Base-by-base conservation (phyloP, 2,888 invertebrate genomes). In the Zootermopsis nevadensis region DNA sequence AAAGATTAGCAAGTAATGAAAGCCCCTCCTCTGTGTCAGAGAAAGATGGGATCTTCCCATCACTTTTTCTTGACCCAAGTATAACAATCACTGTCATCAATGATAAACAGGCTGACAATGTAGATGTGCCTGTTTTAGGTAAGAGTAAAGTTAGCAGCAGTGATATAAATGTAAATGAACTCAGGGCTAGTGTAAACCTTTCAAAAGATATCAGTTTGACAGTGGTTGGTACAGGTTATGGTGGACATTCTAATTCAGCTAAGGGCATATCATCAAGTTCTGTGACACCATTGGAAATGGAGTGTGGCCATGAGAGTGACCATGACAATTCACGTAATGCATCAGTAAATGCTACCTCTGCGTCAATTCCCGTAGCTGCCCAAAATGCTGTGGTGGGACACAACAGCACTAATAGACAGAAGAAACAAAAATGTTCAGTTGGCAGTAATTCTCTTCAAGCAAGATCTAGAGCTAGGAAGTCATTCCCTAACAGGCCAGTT, bases 41-140 rank as follows among this genome's bases (percentile, higher is more conserved):
- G 31, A 84, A 85, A 35, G 86, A 86, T 48, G 83, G 77, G 27
- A 76, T 86, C n/a, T 84, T 85, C 38, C 85, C 85, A 1, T 84
- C 85, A 19, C 81, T 85, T 79, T 85, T 84, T 80, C 82, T 85
- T 22, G 85, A 86, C 42, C 86, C 85, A 24, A 86, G 85, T 80
- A 84, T 86, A 60, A 86, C 86, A 19, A 85, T 86, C n/a, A 85
- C 85, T 30, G 83, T 86, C 27, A 81, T 86, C 22, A 84, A 86
- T 77, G 83, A 84, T n/a, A 82, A 83, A 24, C 84, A 66, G 35
- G 27, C 35, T 79, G 79, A 79, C 6, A 19, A 8, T 35, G n/a
- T 33, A 24, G 79, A 79, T 30, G 66, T 66, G 35, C 66, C 60
- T n/a, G 33, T 35, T 31, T n/a, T 35, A 35, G 35, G 38, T 66